Base-by-base conservation (phyloP, 2,888 invertebrate species). In the Tenthredo scrophulariae region DNA sequence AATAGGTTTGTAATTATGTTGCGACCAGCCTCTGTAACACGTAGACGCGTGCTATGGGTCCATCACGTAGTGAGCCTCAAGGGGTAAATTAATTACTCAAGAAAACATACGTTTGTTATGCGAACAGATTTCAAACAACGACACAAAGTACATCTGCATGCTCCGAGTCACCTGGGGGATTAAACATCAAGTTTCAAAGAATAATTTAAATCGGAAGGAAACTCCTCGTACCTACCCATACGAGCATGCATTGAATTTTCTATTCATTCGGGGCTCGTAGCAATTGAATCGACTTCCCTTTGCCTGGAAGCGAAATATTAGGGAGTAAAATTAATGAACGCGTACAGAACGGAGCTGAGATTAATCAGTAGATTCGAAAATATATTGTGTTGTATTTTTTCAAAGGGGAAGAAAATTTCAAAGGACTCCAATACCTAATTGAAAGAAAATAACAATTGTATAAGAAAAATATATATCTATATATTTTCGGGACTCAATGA, bases 1-100 rank as follows among this genome's bases (percentile, higher is more conserved):
- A 84, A 84, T 84, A 79, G 79, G 67, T 84, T 75, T 33, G 65
- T 79, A 84, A 84, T 84, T 79, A 79, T 62, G 50, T 58, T 22
- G 3, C 62, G 43, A 65, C 15, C 77, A 43, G 50, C 46, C 15
- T 72, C 18, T 7, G 33, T 74, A 74, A 26, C 10, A 3, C 62
- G 58, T 50, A 33, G 54, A 33, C 9, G 2, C 7, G 29, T 29
- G 5, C 26, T 0, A 54, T 33, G 77, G 46, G 50, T 15, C 50
- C 50, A 29, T 29, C 58, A 58, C 37, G 33, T 15, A 46, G 46
- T n/a, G 54, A 54, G 15, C 26, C 40, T 40, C 29, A 26, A n/a
- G 29, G 62, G 80, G 58, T 40, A 37, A 40, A 43, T 80, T 80
- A 80, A 80, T 80, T 80, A 80, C 58, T 80, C 80, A 43, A 80